Evolutionary conservation across 1,140 invertebrate species (phyloP).

Genomic region (Zophobas morio): DNA sequence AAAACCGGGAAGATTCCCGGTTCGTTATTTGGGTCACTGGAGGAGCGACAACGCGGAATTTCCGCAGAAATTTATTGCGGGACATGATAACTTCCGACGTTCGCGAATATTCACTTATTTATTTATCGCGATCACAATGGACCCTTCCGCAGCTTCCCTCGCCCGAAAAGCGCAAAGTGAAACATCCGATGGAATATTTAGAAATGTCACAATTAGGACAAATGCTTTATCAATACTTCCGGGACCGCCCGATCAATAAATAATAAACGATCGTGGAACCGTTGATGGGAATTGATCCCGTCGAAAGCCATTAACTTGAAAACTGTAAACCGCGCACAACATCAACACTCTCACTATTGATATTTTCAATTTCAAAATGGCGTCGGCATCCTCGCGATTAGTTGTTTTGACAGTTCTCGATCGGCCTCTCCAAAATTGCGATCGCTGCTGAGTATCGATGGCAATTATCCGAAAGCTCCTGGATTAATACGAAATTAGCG

Average conservation of each 20-base stretch:
- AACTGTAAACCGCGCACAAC: not conserved
- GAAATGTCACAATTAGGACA: not conserved
- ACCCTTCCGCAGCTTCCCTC: not conserved
- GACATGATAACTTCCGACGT: constrained; percentile 21
- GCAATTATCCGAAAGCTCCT: constrained; percentile 20
- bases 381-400: not conserved
- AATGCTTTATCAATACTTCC: constrained; percentile 6
- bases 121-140: constrained; percentile 6
- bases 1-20: constrained; percentile 36
- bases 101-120: constrained; percentile 32
- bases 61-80: constrained; percentile 13
- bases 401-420: constrained; percentile 1
- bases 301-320: not conserved
- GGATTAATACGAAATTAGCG: constrained; percentile 9
- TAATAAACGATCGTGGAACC: not conserved
- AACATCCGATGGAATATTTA: not conserved
- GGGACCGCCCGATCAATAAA: not conserved
- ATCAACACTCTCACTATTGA: no score
- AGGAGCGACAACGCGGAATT: constrained; percentile 21
- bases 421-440: not conserved
- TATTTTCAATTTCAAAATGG: not conserved
- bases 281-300: not conserved
- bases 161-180: not conserved
- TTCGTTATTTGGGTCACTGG: constrained; percentile 23
- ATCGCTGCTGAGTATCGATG: not conserved